These are phyloP conservation scores for Chrysina gloriosa DNA, from an alignment of 2,888 invertebrate genomes.

Conservation along the genomic window DNA sequence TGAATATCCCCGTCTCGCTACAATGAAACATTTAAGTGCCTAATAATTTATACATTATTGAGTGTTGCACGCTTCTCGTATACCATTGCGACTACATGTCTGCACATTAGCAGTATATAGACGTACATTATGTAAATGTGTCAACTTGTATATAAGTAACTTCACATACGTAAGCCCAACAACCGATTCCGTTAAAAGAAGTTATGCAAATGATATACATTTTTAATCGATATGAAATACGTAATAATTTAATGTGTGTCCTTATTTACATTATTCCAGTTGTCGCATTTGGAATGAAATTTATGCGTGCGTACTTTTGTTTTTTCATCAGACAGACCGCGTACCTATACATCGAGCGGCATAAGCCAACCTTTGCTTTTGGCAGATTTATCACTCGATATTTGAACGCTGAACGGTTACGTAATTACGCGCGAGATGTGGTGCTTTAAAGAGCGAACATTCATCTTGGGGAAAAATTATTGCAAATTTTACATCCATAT, in stretches of 20 bases:
- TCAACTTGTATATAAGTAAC: constrained; percentile 1
- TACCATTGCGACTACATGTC: neutral
- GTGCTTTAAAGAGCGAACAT: constrained; percentile 13
- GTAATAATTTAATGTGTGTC: constrained; percentile 20
- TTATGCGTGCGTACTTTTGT: constrained; percentile 13
- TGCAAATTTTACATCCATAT: constrained; percentile 13
- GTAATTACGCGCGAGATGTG: constrained; percentile 24
- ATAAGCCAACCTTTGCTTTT: constrained; percentile 21
- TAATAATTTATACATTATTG: constrained; percentile 18
- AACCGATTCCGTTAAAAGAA: constrained; percentile 5
- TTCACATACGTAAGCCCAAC: neutral
- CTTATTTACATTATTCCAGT: constrained; percentile 28
- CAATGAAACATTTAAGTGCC: neutral
- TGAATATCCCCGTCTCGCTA: neutral
- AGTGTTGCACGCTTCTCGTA: neutral
- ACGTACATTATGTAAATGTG: constrained; percentile 2
- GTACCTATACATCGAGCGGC: neutral
- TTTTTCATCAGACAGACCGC: neutral
- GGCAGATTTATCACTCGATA: constrained; percentile 30
- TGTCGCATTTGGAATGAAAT: constrained; percentile 25
- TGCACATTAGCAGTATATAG: neutral
- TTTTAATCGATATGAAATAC: constrained; percentile 20
- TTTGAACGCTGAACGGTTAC: constrained; percentile 6
- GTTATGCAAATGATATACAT: neutral
- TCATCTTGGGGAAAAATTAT: constrained; percentile 22